Evolutionary conservation across 1,140 invertebrate species (phyloP).

Genomic region (Monochamus saltuarius): DNA sequence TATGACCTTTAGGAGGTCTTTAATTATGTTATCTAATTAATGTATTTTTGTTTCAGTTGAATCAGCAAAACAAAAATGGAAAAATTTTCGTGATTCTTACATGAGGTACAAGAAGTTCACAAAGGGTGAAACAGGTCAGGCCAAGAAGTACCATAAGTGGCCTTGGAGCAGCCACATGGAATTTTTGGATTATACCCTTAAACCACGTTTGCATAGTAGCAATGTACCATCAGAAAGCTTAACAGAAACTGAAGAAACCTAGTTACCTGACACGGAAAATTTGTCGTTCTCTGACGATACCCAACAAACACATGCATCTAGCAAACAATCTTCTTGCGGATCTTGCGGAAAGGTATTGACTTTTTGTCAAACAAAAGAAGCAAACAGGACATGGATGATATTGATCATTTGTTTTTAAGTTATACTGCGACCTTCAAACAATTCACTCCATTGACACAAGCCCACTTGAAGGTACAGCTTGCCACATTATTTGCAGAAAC

Average conservation of each 20-base stretch:
- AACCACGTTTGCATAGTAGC: not conserved
- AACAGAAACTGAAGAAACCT: conserved; percentile 8
- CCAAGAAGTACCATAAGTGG: conserved; percentile 7
- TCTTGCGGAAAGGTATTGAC: not conserved
- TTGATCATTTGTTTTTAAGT: conserved; percentile 15
- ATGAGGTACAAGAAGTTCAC: conserved; percentile 8
- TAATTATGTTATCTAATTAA: not conserved
- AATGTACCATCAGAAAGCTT: conserved; percentile 6
- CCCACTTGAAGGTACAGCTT: conserved; percentile 7
- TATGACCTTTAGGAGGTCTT: no score
- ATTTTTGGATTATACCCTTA: conserved; percentile 1
- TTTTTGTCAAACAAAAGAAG: conserved; percentile 2
- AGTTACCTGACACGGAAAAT: not conserved
- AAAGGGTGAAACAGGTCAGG: not conserved
- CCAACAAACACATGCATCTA: not conserved
- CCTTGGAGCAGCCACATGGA: conserved; percentile 7
- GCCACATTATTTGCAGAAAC: conserved; percentile 6
- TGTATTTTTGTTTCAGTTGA: not conserved
- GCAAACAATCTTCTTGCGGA: not conserved
- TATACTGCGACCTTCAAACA: conserved; percentile 20
- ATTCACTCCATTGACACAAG: not conserved
- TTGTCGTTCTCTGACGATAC: not conserved
- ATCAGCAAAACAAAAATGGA: not conserved
- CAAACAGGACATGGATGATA: conserved; percentile 8
- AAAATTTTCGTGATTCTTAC: conserved; percentile 1